These are phyloP conservation scores for Macrostomum lignano DNA, from an alignment of 1,140 invertebrate genomes.

Conservation along the genomic window DNA sequence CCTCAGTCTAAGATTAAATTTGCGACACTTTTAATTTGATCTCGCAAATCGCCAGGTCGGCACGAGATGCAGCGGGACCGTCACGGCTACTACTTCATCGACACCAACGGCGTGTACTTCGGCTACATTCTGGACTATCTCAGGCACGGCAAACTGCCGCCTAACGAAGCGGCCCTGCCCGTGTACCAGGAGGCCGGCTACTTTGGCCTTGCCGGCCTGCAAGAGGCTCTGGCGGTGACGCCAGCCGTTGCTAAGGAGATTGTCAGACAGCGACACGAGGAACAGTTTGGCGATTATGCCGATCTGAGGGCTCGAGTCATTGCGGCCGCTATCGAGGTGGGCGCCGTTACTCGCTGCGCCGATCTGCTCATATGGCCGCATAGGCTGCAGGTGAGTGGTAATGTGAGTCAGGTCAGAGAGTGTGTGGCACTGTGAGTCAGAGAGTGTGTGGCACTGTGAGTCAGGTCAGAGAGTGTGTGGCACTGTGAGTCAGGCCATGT, in stretches of 20 bases:
- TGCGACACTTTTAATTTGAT: no score
- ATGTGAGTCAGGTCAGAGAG: no score
- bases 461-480: no score
- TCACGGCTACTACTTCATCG: conserved; percentile 18
- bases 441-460: no score
- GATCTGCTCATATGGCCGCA: conserved; percentile 1
- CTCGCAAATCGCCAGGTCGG: no score
- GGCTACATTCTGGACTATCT: conserved; percentile 16
- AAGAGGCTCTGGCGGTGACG: conserved; percentile 12
- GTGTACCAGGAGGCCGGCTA: conserved; percentile 17
- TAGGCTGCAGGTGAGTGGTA: no score
- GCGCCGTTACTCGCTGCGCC: neutral
- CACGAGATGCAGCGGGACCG: conserved; percentile 18
- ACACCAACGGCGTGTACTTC: conserved; percentile 16
- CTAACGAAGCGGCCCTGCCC: conserved; percentile 11
- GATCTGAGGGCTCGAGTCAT: conserved; percentile 1
- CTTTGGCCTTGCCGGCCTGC: conserved; percentile 14
- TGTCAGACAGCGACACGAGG: neutral
- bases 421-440: no score
- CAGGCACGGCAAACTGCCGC: conserved; percentile 14
- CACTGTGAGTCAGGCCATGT: no score
- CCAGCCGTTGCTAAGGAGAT: conserved; percentile 9
- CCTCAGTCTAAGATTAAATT: no score
- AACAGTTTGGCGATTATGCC: neutral
- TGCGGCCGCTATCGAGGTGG: neutral